Evolutionary conservation across 2,888 invertebrate species (phyloP).

Genomic region (Trichacis sp.): DNA sequence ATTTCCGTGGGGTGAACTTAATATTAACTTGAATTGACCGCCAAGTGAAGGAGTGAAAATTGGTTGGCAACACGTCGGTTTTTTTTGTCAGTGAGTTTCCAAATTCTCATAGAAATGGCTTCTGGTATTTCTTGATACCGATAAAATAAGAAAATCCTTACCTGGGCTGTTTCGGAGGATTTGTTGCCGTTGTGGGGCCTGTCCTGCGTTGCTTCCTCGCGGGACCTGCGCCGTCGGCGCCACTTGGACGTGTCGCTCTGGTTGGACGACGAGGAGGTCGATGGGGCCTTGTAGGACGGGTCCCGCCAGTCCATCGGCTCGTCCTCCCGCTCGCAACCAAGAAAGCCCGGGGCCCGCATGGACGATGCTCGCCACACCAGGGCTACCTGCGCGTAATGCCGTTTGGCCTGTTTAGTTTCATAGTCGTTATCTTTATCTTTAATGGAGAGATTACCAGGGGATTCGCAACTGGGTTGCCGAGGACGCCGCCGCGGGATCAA

Average conservation of each 20-base stretch:
- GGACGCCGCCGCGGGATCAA: not conserved
- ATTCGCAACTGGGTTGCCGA: not conserved
- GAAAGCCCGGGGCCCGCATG: slow-evolving; percentile 67
- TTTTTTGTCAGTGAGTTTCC: too few species aligned
- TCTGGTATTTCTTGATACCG: too few species aligned
- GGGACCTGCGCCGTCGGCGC: slow-evolving; percentile 56
- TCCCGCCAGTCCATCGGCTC: slow-evolving; percentile 68
- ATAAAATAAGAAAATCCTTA: too few species aligned
- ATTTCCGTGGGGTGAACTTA: too few species aligned
- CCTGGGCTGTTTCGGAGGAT: slow-evolving; percentile 39
- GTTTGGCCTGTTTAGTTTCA: not conserved
- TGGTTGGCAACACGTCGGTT: too few species aligned
- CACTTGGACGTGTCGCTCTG: slow-evolving; percentile 42
- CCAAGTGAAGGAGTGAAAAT: too few species aligned
- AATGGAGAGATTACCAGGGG: not conserved
- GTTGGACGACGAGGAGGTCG: slow-evolving; percentile 32
- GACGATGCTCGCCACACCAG: slow-evolving; percentile 67
- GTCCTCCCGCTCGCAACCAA: slow-evolving; percentile 68
- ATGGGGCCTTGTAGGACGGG: slow-evolving; percentile 61
- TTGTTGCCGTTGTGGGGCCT: slow-evolving; percentile 48
- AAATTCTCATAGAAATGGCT: too few species aligned
- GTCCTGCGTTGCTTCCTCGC: slow-evolving; percentile 56
- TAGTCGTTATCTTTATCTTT: not conserved
- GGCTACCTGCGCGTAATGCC: slow-evolving; percentile 59
- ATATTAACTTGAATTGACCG: too few species aligned